These are phyloP conservation scores for Toxotes jaculatrix DNA, from an alignment of 2,113 vertebrate genomes.

Conservation along the genomic window DNA sequence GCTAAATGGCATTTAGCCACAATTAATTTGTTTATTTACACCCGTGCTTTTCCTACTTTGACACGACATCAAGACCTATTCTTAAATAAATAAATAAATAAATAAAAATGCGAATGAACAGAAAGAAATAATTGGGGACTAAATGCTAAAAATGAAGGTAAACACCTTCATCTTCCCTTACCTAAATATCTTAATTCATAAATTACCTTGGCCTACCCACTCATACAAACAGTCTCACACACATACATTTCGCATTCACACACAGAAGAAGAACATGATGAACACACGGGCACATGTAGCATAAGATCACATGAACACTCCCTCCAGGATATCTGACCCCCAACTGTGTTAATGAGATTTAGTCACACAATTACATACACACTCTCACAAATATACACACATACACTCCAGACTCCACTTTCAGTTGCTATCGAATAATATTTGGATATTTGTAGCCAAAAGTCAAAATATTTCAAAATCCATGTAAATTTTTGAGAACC, in stretches of 20 bases:
- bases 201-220: background rate
- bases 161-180: no score
- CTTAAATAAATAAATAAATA: background rate
- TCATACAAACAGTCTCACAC: background rate
- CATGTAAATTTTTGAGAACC: background rate
- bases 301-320: constrained; percentile 41
- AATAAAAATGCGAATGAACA: no score
- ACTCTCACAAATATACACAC: background rate
- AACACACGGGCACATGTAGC: background rate
- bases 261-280: background rate
- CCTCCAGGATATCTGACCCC: constrained; percentile 36
- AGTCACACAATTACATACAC: background rate
- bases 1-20: background rate
- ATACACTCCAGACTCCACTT: background rate
- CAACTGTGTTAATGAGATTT: constrained; percentile 61
- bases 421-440: background rate
- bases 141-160: background rate
- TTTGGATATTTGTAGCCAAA: background rate
- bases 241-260: constrained; percentile 6
- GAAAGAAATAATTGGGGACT: background rate
- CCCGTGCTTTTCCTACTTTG: background rate
- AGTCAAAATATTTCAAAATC: background rate
- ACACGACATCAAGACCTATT: background rate
- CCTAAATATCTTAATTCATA: background rate
- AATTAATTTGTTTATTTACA: background rate